Base-by-base conservation (phyloP, 2,113 vertebrate species). In the Sus scrofa region DNA sequence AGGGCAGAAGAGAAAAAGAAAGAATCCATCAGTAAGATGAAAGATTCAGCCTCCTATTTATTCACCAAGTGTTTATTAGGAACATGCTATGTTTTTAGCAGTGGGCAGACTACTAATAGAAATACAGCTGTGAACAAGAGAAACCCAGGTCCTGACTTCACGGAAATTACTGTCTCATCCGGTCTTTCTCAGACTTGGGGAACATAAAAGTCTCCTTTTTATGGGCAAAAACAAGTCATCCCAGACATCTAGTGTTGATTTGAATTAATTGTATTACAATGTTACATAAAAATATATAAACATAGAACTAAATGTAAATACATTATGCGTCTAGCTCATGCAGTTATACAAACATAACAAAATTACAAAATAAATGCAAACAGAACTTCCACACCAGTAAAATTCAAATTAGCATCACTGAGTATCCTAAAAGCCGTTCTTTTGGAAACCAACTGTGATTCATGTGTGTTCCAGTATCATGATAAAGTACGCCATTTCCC, bases 271-370 rank as follows among this genome's bases (percentile, higher is more conserved):
- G 1, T 78, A 60, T 81, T 78, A 39, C 26, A 78, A 83, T 58
- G 50, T 34, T 71, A 81, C 50, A 87, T 82, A 39, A 90, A 96
- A 93, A 71, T 73, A 79, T 26, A 63, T 82, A 90, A 68, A 39
- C n/a, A 83, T 67, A 77, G 62, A 93, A 62, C 39, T 56, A 50
- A 24, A 52, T 83, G 52, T 84, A 30, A 88, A 65, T 52, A 68
- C 3, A 18, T 30, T 91, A 56, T 20, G 2, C 74, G 26, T 39
- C 27, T 74, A 82, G n/a, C 20, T 78, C 56, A 26, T 24, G 6
- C 6, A 63, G 34, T 92, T 68, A 91, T 24, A 83, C 74, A 94
- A 83, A 50, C 10, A 37, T 26, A 67, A 65, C 39, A 84, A 79
- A 84, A 79, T 78, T 94, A 63, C 5, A 60, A 50, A 85, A 50